Conservation (phyloP, 2,797 vertebrate species). For the Pipistrellus kuhlii region DNA sequence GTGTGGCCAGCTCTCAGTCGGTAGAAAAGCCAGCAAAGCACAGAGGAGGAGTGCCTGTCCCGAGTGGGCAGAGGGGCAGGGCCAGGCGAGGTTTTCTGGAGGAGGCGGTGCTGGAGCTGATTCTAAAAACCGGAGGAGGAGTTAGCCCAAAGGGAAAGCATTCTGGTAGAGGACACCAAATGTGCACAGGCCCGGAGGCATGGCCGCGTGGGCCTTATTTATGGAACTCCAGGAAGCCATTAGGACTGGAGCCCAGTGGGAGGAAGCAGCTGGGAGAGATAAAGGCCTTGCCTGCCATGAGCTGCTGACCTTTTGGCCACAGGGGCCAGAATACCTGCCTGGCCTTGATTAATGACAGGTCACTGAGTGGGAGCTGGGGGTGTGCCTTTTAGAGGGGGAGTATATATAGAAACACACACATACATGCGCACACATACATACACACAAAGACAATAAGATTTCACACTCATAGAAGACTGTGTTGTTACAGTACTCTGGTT, state of each 20-base stretch:
- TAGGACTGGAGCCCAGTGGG: not conserved
- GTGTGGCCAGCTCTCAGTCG: not conserved
- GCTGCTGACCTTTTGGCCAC: not conserved
- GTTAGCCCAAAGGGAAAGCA: not conserved
- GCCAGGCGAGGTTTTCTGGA: not conserved
- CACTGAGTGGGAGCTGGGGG: not conserved
- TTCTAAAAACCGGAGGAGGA: not conserved
- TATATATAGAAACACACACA: not conserved
- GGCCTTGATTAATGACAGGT: not conserved
- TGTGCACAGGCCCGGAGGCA: not conserved
- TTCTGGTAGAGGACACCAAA: not conserved
- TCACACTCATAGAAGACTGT: not conserved
- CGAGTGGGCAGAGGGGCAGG: not conserved
- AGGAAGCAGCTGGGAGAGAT: constrained; percentile 8
- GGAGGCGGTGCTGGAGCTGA: not conserved
- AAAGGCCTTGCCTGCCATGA: not conserved
- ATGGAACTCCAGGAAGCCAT: not conserved
- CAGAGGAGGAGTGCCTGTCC: not conserved
- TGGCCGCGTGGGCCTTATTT: not conserved
- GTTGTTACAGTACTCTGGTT: not conserved
- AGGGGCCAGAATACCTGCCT: not conserved
- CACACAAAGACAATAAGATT: not conserved
- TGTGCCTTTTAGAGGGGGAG: not conserved
- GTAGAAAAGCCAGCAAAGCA: not conserved
- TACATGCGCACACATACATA: not conserved